Base-by-base conservation (phyloP, 37 sponge, comb jelly and placozoan genomes). In the Lycopodina hypogea region DNA sequence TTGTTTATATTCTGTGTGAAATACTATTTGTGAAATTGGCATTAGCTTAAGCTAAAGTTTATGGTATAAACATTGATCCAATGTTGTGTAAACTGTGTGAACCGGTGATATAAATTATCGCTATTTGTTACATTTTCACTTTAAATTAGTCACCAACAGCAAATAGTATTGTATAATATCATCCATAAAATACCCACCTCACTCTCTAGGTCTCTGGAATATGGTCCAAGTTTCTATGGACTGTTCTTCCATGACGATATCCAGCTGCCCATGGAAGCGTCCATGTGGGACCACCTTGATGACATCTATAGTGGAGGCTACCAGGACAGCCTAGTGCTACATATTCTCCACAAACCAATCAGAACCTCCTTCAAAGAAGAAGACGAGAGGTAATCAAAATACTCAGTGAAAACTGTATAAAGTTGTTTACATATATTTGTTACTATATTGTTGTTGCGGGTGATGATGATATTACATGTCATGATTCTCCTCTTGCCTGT, bases 221-320 rank as follows among this genome's bases (percentile, higher is more conserved):
- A 91, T 62, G 89, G 80, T 40, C 87, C 95, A 67, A 68, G 83
- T 28, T 88, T 83, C 75, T 95, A 95, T 77, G 95, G 95, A 0
- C 76, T 95, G n/a, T 95, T 78, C 63, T 87, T 91, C 69, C 95
- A 95, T 50, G 89, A 95, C 32, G 87, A 91, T 41, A 56, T 73
- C 68, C 75, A 57, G 71, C 40, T 95, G 8, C 89, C 87, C 3
- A 51, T 63, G 23, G 84, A 90, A 19, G 59, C 42, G 26, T 71
- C 80, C 19, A 82, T 95, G 84, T 90, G 91, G 88, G 92, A 85
- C 6, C 86, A 91, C 70, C 85, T 95, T 37, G 95, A 95, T 68
- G 68, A 83, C 33, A 67, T 55, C 39, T 65, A 77, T 18, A 64
- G 77, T 22, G 35, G 30, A 14, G 89, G 83, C 69, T 93, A 93